Conservation (phyloP, 2,888 invertebrate species). For the Eledone cirrhosa region DNA sequence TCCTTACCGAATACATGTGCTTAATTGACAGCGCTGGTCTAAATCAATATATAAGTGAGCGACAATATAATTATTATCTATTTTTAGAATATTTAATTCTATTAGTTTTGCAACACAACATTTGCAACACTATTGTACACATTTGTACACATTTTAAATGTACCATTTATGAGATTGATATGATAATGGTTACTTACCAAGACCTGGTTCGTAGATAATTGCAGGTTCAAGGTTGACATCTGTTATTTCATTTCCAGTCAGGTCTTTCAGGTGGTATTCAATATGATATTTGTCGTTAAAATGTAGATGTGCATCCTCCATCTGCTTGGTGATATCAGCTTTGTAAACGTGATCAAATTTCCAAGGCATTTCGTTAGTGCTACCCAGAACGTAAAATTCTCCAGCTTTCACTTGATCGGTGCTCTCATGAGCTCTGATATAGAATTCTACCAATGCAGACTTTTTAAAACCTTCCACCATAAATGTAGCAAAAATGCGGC, state of each 20-base stretch:
- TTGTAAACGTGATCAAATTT: constrained; percentile 32
- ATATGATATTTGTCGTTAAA: constrained; percentile 29
- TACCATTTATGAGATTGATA: no score
- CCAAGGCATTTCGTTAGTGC: constrained; percentile 35
- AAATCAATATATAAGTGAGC: no score
- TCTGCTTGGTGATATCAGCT: constrained; percentile 30
- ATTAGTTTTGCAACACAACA: no score
- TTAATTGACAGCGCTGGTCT: no score
- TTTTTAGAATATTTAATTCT: no score
- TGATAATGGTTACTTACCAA: constrained; percentile 31
- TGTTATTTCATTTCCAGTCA: constrained; percentile 27
- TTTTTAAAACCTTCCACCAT: constrained; percentile 32
- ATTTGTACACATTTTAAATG: no score
- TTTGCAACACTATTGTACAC: no score
- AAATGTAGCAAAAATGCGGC: constrained; percentile 31
- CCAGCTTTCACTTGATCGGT: constrained; percentile 27
- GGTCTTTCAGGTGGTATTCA: constrained; percentile 29
- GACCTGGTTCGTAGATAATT: constrained; percentile 36
- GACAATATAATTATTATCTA: no score
- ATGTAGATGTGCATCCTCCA: constrained; percentile 29
- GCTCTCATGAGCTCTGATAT: background rate
- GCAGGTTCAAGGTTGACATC: constrained; percentile 32
- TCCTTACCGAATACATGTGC: no score
- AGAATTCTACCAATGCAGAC: constrained; percentile 31
- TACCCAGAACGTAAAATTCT: constrained; percentile 34